Evolutionary conservation across 2,113 vertebrate species (phyloP), one percentile per base, ranked within the genome.

Genomic region (Brachypodius melanocephalos): DNA sequence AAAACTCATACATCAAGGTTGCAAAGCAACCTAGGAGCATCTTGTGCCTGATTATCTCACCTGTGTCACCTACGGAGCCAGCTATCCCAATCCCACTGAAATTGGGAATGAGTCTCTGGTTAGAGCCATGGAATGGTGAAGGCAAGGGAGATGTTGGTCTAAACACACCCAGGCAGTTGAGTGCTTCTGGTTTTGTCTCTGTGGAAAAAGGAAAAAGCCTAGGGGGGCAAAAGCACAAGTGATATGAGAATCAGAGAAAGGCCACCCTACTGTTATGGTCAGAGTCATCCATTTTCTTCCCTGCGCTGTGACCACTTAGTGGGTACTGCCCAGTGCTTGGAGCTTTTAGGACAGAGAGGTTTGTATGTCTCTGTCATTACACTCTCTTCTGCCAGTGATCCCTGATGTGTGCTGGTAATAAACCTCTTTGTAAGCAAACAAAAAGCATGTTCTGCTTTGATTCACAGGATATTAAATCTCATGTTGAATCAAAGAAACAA

Each of bases 391-490:
- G 17, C 42, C 14, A 19, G 49, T 24, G 36, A 46, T 67, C 0
- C 0, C 62, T 88, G 82, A 24, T 2, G 2, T 31, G 49, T 90
- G 55, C 51, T 86, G 67, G 38, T 40, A 61, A 93, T 80, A 83
- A 90, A 92, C 43, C 59, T 80, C 79, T 93, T 62, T 86, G 88
- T 80, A 63, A 74, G 92, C 55, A 93, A 93, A 94, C 67, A 86
- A 71, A 88, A 83, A 73, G 26, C 68, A 28, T 34, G n/a, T 71
- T 92, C 29, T 2, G 36, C 92, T 95, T 86, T 63, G 76, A 76
- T 88, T 86, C 85, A 92, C 94, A 94, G 83, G 92, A 92, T 95
- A 95, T 97, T 96, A 94, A 96, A 96, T 90, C 63, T 90, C n/a
- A 8, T 58, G 65, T 81, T 51, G 85, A 88, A 55, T 90, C 90